Evolutionary conservation across 2,113 vertebrate genomes (phyloP).

Genomic region (Crocuta crocuta): DNA sequence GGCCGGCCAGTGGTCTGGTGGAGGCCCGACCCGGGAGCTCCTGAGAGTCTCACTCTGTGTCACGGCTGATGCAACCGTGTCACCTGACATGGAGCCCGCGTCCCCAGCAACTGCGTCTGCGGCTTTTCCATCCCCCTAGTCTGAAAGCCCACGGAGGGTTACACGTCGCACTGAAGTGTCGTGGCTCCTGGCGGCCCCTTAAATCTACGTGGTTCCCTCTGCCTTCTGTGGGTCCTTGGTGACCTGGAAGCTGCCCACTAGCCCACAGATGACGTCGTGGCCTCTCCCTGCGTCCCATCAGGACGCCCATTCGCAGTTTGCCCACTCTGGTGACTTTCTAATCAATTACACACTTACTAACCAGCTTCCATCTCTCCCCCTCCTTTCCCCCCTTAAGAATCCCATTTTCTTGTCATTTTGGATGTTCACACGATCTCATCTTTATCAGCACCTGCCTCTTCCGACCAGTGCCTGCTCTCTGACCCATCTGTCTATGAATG

Average conservation of each 20-base stretch:
- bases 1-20: rapidly evolving
- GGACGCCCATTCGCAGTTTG: background rate
- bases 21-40: rapidly evolving
- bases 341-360: background rate
- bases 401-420: background rate
- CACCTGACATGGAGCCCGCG: rapidly evolving
- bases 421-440: background rate
- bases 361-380: too few species aligned
- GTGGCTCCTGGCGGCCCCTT: background rate
- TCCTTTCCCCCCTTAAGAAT: background rate
- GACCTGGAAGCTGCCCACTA: background rate
- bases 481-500: rapidly evolving
- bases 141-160: background rate
- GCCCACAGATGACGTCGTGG: background rate
- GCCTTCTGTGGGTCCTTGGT: background rate
- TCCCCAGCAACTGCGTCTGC: rapidly evolving
- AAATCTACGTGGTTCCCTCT: background rate
- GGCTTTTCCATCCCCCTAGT: background rate
- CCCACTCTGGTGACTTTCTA: background rate
- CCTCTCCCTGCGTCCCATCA: rapidly evolving
- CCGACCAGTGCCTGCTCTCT: background rate
- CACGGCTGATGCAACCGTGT: rapidly evolving
- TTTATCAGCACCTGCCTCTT: background rate
- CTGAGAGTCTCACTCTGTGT: rapidly evolving
- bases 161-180: rapidly evolving